phyloP scores from a whole-genome alignment of 2,888 invertebrate genomes.

The Ferdinandea cuprea region DNA sequence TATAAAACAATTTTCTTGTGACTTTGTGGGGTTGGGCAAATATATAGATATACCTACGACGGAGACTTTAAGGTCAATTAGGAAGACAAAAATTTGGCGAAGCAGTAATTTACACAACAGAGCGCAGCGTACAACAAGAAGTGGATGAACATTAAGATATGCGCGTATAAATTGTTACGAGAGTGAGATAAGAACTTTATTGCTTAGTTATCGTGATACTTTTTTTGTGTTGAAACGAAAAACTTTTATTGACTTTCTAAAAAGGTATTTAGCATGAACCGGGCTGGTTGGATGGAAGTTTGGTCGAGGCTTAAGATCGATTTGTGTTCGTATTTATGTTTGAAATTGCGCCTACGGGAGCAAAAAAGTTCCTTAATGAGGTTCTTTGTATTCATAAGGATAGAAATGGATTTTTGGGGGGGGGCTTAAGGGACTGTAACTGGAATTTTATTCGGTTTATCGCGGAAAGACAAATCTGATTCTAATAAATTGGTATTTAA shows the following conservation, averaged over 20 bases:
- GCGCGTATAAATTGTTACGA: slow-evolving; percentile 20
- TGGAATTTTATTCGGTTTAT: not conserved
- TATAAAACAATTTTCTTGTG: not conserved
- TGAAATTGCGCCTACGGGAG: not conserved
- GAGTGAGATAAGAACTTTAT: slow-evolving; percentile 54
- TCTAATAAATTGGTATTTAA: too few species aligned
- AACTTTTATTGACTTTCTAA: slow-evolving; percentile 51
- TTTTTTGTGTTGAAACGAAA: slow-evolving; percentile 1
- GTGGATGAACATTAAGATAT: slow-evolving; percentile 39
- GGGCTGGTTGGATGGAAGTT: not conserved
- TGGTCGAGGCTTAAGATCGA: not conserved
- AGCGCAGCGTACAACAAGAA: not conserved
- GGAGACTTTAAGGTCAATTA: slow-evolving; percentile 58
- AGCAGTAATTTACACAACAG: slow-evolving; percentile 29
- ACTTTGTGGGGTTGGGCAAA: not conserved
- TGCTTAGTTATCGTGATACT: slow-evolving; percentile 34
- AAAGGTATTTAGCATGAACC: slow-evolving; percentile 18
- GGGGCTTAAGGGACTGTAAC: not conserved
- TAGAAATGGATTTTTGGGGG: too few species aligned
- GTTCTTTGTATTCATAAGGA: not conserved
- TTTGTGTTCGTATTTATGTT: not conserved
- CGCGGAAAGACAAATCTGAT: not conserved
- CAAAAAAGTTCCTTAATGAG: not conserved
- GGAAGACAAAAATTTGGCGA: slow-evolving; percentile 51
- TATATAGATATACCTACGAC: not conserved